Conservation (phyloP, 37 sponge, comb jelly and placozoan genomes). For the Amphimedon queenslandica region DNA sequence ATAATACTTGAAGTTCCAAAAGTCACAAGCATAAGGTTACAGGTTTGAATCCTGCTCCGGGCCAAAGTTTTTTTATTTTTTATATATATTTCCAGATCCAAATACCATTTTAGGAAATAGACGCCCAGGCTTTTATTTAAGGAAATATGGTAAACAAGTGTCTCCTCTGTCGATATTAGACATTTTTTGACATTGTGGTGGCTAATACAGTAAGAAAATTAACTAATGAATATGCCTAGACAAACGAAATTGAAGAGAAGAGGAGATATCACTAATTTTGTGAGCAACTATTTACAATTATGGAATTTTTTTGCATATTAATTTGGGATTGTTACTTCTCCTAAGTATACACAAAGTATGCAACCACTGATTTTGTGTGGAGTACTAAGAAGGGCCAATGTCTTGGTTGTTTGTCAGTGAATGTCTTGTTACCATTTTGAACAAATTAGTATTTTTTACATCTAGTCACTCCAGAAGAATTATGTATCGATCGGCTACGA, state of each 20-base stretch:
- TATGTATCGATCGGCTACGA: background rate
- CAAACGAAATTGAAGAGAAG: background rate
- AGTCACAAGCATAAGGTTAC: no score
- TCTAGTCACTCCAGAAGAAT: slow-evolving; percentile 20
- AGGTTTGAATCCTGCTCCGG: no score
- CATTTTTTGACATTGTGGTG: background rate
- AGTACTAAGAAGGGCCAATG: background rate
- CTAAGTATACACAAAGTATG: background rate
- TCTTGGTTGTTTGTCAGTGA: background rate
- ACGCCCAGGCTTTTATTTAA: no score
- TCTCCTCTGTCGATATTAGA: background rate
- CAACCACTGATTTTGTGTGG: background rate
- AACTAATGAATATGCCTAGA: background rate
- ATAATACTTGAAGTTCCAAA: no score
- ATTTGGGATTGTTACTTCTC: background rate
- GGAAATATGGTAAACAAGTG: background rate
- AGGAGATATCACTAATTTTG: background rate
- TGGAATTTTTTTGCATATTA: background rate
- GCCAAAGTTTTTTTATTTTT: no score
- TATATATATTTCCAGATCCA: no score
- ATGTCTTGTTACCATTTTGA: slow-evolving; percentile 20
- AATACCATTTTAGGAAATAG: no score
- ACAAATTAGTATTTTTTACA: slow-evolving; percentile 16
- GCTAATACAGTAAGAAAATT: background rate
- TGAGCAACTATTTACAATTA: background rate